These are phyloP conservation scores for Epirrhoe tristata DNA, from an alignment of 2,888 invertebrate species.

Conservation along the genomic window DNA sequence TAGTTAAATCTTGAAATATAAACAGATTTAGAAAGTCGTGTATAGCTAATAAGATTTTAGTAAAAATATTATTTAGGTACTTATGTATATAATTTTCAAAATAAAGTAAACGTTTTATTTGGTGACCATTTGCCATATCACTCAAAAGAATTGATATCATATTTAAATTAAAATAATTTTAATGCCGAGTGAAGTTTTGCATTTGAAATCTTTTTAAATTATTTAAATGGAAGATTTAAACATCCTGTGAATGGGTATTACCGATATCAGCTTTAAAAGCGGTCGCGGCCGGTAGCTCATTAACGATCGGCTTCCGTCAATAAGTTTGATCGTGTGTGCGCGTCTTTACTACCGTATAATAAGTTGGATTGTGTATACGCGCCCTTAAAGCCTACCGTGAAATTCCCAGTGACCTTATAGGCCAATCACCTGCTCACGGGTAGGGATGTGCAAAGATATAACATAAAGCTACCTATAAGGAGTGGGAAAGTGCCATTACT, in stretches of 20 bases:
- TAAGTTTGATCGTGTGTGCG: conserved; percentile 50
- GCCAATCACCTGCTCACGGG: conserved; percentile 35
- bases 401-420: conserved; percentile 59
- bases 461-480: conserved; percentile 17
- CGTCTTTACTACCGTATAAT: conserved; percentile 57
- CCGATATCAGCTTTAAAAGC: conserved; percentile 59
- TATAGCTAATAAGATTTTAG: too few relatives aligned
- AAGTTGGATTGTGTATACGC: conserved; percentile 36
- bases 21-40: too few relatives aligned
- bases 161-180: background rate
- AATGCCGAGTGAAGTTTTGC: background rate
- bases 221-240: conserved; percentile 16
- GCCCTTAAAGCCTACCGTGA: conserved; percentile 56
- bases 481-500: conserved; percentile 12
- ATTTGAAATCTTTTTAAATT: conserved; percentile 1
- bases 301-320: conserved; percentile 76
- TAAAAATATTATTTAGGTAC: too few relatives aligned
- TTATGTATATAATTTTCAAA: too few relatives aligned
- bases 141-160: background rate
- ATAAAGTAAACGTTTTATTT: too few relatives aligned
- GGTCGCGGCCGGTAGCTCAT: conserved; percentile 66
- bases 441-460: conserved; percentile 32
- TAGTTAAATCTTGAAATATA: too few relatives aligned
- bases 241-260: conserved; percentile 30
- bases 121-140: too few relatives aligned